These are phyloP conservation scores for Clivina fossor DNA, from an alignment of 2,888 invertebrate species.

Conservation along the genomic window DNA sequence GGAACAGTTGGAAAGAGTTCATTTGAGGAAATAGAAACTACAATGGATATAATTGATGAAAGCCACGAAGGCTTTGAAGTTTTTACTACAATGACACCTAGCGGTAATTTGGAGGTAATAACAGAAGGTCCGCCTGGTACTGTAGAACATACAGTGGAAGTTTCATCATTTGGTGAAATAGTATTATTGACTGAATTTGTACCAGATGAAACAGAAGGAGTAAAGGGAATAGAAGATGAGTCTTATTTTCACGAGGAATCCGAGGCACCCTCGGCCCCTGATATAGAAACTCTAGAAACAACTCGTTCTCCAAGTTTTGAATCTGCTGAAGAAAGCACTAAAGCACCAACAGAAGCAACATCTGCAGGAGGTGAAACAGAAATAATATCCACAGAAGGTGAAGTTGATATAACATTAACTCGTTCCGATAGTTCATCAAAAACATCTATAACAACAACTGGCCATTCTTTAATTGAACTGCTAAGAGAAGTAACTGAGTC, in stretches of 20 bases:
- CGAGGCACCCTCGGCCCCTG: conserved; percentile 13
- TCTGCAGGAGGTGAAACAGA: not conserved
- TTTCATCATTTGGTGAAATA: conserved; percentile 49
- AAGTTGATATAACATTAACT: not conserved
- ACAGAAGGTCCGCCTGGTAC: conserved; percentile 51
- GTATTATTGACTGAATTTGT: conserved; percentile 48
- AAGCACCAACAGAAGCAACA: not conserved
- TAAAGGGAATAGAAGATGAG: too few species aligned
- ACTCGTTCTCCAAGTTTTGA: not conserved
- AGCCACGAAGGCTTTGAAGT: conserved; percentile 45
- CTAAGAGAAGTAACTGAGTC: conserved; percentile 4
- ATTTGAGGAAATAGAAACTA: conserved; percentile 11
- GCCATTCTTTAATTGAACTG: conserved; percentile 3
- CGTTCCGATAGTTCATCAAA: not conserved
- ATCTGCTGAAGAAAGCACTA: conserved; percentile 1
- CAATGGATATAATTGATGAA: not conserved
- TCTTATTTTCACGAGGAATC: conserved; percentile 26
- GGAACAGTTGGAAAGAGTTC: conserved; percentile 13
- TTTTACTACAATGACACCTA: conserved; percentile 48
- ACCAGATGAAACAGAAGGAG: not conserved
- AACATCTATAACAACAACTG: too few species aligned
- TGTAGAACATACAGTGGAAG: conserved; percentile 49
- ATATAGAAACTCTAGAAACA: conserved; percentile 4
- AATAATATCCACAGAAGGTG: too few species aligned
- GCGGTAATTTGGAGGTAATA: conserved; percentile 49